These are phyloP conservation scores for Opisthograptis luteolata DNA, from an alignment of 2,888 invertebrate genomes.

Conservation along the genomic window DNA sequence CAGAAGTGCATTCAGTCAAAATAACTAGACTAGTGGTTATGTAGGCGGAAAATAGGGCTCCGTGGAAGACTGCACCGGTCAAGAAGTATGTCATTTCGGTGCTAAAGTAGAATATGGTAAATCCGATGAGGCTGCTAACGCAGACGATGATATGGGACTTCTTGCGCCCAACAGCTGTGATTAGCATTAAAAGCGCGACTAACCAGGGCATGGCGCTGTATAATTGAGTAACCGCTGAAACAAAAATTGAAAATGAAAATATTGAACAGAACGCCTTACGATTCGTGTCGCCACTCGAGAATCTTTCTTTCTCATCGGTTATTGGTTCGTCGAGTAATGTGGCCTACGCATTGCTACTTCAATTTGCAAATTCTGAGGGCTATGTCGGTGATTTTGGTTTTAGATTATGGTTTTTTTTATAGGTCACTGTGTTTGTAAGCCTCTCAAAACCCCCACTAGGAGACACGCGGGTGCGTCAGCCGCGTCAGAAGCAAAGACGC, in stretches of 20 bases:
- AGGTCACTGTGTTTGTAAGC: no score
- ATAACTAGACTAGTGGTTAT: conserved; percentile 34
- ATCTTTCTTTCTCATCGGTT: no score
- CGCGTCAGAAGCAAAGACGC: no score
- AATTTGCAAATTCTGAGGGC: no score
- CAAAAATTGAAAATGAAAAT: conserved; percentile 6
- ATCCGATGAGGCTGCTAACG: conserved; percentile 26
- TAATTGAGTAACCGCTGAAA: conserved; percentile 27
- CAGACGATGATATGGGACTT: conserved; percentile 30
- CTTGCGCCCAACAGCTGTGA: conserved; percentile 36
- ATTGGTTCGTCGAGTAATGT: no score
- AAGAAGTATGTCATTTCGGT: conserved; percentile 37
- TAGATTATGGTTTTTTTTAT: no score
- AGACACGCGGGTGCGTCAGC: no score
- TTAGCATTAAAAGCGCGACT: conserved; percentile 27
- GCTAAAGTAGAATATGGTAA: conserved; percentile 35
- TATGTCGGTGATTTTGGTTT: no score
- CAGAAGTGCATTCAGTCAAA: conserved; percentile 45
- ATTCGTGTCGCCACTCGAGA: no score
- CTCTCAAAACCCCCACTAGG: no score
- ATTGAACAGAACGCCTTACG: no score
- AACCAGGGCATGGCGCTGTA: conserved; percentile 39
- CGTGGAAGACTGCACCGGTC: conserved; percentile 40
- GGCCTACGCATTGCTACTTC: no score
- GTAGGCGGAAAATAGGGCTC: conserved; percentile 24